These are phyloP conservation scores for Microctonus brassicae DNA, from an alignment of 2,888 invertebrate species.

Conservation along the genomic window DNA sequence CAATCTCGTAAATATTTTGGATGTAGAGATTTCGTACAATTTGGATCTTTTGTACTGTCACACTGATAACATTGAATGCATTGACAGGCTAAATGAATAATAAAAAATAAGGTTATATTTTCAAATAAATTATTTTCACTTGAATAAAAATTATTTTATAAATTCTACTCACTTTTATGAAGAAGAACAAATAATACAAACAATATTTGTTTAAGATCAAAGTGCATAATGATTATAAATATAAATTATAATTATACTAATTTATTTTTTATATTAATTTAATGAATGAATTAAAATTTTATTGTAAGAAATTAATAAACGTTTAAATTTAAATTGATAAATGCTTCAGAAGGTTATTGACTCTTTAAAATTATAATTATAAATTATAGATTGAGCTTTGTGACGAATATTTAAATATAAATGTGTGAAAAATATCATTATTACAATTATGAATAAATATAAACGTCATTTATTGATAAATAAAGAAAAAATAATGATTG, in stretches of 20 bases:
- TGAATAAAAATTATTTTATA: not conserved
- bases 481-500: not conserved
- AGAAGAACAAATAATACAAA: conserved; percentile 46
- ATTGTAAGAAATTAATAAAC: no score
- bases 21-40: conserved; percentile 47
- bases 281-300: no score
- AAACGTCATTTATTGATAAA: not conserved
- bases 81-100: conserved; percentile 45
- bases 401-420: no score
- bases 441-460: not conserved
- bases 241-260: no score
- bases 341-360: not conserved
- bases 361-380: no score
- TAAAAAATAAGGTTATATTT: not conserved
- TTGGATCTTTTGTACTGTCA: conserved; percentile 48
- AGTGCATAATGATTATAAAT: conserved; percentile 4
- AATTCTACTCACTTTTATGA: not conserved
- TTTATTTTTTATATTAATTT: no score
- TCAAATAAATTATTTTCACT: no score
- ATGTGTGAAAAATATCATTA: no score
- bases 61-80: conserved; percentile 57
- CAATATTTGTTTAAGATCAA: conserved; percentile 43
- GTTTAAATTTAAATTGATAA: no score
- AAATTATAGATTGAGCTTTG: no score
- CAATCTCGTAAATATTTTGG: conserved; percentile 50